Evolutionary conservation across 2,797 vertebrate species (phyloP), one percentile per base, ranked within the genome.

Genomic region (Hemitrygon akajei): DNA sequence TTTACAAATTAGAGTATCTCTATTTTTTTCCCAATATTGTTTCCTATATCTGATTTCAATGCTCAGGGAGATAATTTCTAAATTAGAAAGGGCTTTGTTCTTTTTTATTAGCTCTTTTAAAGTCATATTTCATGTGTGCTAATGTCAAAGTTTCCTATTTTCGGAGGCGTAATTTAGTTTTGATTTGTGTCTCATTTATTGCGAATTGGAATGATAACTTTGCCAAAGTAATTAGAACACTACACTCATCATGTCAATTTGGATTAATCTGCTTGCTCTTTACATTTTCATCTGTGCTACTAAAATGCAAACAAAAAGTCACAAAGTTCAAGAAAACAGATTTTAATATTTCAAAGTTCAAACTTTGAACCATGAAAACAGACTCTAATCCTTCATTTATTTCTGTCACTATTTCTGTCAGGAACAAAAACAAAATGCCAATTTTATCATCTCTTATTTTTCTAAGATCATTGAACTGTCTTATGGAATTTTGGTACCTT

Each of bases 151-250:
- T 34, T n/a, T 69, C 22, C 20, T 25, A 34, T 34, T 89, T 18
- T 22, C 63, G 25, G 86, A 34, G 3, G 66, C n/a, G 22, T 86
- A 6, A 86, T 86, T 66, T 69, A 37, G 34, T 37, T 66, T 69
- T 89, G n/a, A 25, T n/a, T 69, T 25, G 34, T 69, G 86, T 89
- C 63, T 89, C 18, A 69, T 69, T 69, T 89, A 69, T 89, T 89
- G 86, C 25, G n/a, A 89, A 22, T 66, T 69, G 63, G 66, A 69
- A 12, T 66, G 60, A 89, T 69, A 37, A 18, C 66, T 69, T 69
- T 89, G 34, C n/a, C 37, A 69, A 89, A 7, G 6, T 69, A 89
- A 69, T 89, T 37, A 66, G 60, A 60, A 11, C 3, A 86, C 47
- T 12, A 30, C 40, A 63, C 12, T 56, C 60, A 27, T 86, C 60